Conservation (phyloP, 30 jellyfish, hydroid and myxozoan genomes). For the Haliclystus octoradiatus region DNA sequence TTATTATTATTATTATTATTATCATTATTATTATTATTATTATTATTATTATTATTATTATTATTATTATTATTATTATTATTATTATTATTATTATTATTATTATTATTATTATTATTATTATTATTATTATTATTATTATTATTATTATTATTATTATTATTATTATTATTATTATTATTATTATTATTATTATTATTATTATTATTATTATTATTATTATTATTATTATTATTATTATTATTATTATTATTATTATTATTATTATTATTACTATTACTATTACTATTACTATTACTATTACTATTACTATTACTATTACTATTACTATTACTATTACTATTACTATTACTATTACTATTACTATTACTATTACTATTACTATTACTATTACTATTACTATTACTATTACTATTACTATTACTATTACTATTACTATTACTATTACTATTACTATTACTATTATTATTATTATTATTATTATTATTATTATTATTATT, state of each 20-base stretch:
- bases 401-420: no score
- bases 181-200: not conserved
- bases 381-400: no score
- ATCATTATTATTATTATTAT: not conserved
- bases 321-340: no score
- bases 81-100: not conserved
- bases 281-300: no score
- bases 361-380: no score
- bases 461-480: no score
- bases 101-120: not conserved
- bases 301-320: no score
- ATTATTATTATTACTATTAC: no score
- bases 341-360: no score
- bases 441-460: no score
- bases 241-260: not conserved
- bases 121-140: not conserved
- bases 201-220: not conserved
- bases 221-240: not conserved
- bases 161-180: not conserved
- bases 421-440: no score
- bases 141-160: not conserved
- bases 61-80: not conserved
- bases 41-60: not conserved
- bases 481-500: no score
- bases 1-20: not conserved